phyloP scores from a whole-genome alignment of 2,797 vertebrate genomes.

The Anguilla pacifica region DNA sequence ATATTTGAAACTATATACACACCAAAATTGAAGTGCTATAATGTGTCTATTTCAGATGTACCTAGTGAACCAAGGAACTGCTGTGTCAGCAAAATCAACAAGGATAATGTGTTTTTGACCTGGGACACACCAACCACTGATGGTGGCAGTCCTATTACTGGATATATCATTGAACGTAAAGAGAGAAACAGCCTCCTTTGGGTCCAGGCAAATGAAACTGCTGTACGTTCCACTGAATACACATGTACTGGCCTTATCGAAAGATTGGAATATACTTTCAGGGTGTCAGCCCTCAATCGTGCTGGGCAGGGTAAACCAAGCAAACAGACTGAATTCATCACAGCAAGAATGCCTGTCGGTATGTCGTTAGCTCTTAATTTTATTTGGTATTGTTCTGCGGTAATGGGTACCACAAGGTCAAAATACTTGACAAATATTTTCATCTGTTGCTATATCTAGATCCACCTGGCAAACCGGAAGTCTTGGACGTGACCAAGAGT shows the following conservation, averaged over 20 bases:
- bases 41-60: slow-evolving; percentile 73
- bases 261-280: slow-evolving; percentile 95
- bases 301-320: slow-evolving; percentile 95
- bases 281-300: slow-evolving; percentile 90
- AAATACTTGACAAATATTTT: slow-evolving; percentile 24
- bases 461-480: slow-evolving; percentile 95
- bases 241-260: slow-evolving; percentile 89
- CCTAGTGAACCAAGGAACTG: slow-evolving; percentile 92
- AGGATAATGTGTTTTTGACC: slow-evolving; percentile 89
- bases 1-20: background rate
- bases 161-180: slow-evolving; percentile 93
- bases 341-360: slow-evolving; percentile 91
- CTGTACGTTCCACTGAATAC: slow-evolving; percentile 88
- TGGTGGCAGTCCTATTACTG: slow-evolving; percentile 90
- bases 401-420: background rate
- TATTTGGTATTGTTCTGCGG: background rate
- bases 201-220: slow-evolving; percentile 88
- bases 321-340: slow-evolving; percentile 93
- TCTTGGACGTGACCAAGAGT: slow-evolving; percentile 89
- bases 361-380: slow-evolving; percentile 52
- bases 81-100: slow-evolving; percentile 87
- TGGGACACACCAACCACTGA: slow-evolving; percentile 92
- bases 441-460: slow-evolving; percentile 60
- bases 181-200: slow-evolving; percentile 97
- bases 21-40: background rate